A percentile compares a stretch with the other conserved stretches of the same genome.
phyloP scores from a whole-genome alignment of 2,888 invertebrate species.

The Junonia oenone region DNA sequence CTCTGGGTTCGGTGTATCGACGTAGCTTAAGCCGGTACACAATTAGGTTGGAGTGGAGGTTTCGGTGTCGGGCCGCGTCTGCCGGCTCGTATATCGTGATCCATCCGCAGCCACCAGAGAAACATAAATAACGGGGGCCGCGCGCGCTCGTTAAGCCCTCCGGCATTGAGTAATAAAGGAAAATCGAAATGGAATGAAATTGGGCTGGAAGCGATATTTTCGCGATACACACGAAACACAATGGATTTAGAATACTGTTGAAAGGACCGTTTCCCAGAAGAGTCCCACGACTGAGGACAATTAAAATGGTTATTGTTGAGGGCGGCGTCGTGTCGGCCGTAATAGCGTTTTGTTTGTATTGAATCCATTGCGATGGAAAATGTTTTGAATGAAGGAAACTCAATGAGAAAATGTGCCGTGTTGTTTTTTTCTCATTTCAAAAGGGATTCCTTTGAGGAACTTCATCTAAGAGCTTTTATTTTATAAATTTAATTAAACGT shows the following conservation, averaged over 20 bases:
- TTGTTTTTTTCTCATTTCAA: conserved; percentile 50
- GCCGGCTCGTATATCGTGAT: conserved; percentile 71
- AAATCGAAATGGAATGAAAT: conserved; percentile 80
- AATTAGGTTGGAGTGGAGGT: conserved; percentile 70
- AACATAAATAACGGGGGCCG: conserved; percentile 76
- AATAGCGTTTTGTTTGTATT: conserved; percentile 62
- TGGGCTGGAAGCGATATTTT: conserved; percentile 74
- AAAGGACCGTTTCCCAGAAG: conserved; percentile 58
- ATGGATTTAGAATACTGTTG: conserved; percentile 69
- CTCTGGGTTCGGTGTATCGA: conserved; percentile 54
- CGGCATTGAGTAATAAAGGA: conserved; percentile 78
- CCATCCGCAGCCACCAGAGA: conserved; percentile 75
- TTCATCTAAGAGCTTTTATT: conserved; percentile 55
- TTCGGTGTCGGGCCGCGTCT: conserved; percentile 59
- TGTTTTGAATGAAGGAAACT: conserved; percentile 59
- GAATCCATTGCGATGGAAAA: conserved; percentile 59
- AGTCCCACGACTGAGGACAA: conserved; percentile 61
- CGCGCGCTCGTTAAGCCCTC: conserved; percentile 76
- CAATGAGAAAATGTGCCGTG: conserved; percentile 49
- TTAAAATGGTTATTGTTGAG: conserved; percentile 70
- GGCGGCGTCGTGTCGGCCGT: conserved; percentile 46
- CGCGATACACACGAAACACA: conserved; percentile 65
- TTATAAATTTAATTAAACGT: conserved; percentile 59
- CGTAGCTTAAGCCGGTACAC: conserved; percentile 66
- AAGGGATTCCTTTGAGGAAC: conserved; percentile 52